Evolutionary conservation across 2,888 invertebrate genomes (phyloP).

Genomic region (Agrilus mali): DNA sequence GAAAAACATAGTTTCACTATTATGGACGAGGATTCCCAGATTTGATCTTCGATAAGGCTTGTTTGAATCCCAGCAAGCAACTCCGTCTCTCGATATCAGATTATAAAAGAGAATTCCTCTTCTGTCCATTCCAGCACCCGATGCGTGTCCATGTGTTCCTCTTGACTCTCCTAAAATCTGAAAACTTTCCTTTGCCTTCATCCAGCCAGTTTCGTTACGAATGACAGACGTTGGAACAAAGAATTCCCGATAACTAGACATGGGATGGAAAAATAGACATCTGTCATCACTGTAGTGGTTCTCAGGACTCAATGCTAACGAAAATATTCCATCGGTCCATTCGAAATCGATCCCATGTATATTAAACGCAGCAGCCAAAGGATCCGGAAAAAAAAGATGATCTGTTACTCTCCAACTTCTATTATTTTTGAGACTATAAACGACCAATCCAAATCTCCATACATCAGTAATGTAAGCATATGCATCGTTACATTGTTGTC

Average conservation of each 20-base stretch:
- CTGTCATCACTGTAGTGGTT: conserved; percentile 41
- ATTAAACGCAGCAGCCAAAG: conserved; percentile 59
- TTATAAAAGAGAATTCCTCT: conserved; percentile 69
- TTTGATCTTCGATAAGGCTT: conserved; percentile 54
- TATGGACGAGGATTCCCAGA: conserved; percentile 48
- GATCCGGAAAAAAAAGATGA: conserved; percentile 60
- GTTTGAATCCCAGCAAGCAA: conserved; percentile 70
- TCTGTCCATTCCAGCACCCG: conserved; percentile 58
- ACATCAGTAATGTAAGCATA: conserved; percentile 58
- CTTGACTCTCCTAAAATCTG: conserved; percentile 34
- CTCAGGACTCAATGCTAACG: conserved; percentile 52
- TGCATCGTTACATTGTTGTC: conserved; percentile 46
- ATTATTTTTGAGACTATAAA: conserved; percentile 39
- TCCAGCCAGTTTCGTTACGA: conserved; percentile 43
- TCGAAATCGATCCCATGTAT: conserved; percentile 65
- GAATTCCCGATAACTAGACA: conserved; percentile 73
- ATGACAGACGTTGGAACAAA: conserved; percentile 55
- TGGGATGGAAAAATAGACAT: conserved; percentile 63
- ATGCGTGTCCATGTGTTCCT: conserved; percentile 53
- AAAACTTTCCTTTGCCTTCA: conserved; percentile 23
- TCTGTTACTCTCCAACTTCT: conserved; percentile 54
- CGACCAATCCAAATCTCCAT: conserved; percentile 42
- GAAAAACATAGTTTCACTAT: conserved; percentile 54
- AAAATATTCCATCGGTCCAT: conserved; percentile 74
- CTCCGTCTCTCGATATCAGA: conserved; percentile 58